A percentile compares a stretch with the other conserved stretches of the same genome.
Evolutionary conservation across 1,140 invertebrate species (phyloP).

Genomic region (Pantala flavescens): DNA sequence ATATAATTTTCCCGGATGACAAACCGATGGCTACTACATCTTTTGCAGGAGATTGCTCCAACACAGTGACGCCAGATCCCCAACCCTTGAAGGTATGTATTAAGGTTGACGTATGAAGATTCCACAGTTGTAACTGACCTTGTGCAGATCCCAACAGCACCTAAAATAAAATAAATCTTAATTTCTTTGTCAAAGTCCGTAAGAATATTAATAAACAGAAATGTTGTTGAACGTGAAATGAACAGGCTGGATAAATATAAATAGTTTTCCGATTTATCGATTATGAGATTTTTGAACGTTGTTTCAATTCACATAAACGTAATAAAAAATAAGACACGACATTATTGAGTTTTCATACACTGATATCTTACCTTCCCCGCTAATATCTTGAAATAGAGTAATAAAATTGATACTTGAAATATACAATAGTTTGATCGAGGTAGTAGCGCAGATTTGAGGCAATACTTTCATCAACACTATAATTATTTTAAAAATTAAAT

Average conservation of each 20-base stretch:
- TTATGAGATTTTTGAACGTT: neutral
- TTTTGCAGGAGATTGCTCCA: slow-evolving; percentile 77
- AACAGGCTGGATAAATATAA: neutral
- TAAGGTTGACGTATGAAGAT: slow-evolving; percentile 66
- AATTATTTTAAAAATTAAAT: too few relatives aligned
- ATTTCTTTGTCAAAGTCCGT: too few relatives aligned
- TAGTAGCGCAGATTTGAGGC: too few relatives aligned
- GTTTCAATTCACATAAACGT: neutral
- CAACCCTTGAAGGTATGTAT: slow-evolving; percentile 76
- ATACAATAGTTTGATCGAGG: too few relatives aligned
- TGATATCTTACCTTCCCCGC: too few relatives aligned
- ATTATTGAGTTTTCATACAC: too few relatives aligned
- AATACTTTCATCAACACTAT: too few relatives aligned
- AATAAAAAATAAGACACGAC: neutral
- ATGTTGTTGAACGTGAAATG: neutral
- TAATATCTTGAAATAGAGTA: too few relatives aligned
- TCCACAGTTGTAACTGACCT: slow-evolving; percentile 83
- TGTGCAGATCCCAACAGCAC: slow-evolving; percentile 84
- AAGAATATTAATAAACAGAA: neutral
- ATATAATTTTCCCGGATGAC: slow-evolving; percentile 63
- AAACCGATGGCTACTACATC: slow-evolving; percentile 85
- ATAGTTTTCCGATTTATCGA: neutral
- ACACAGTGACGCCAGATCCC: slow-evolving; percentile 51
- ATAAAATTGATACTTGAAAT: too few relatives aligned
- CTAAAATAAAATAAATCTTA: slow-evolving; percentile 32